These are phyloP conservation scores for Diplosoma virens DNA, from an alignment of 23 tunicate genomes.

Conservation along the genomic window DNA sequence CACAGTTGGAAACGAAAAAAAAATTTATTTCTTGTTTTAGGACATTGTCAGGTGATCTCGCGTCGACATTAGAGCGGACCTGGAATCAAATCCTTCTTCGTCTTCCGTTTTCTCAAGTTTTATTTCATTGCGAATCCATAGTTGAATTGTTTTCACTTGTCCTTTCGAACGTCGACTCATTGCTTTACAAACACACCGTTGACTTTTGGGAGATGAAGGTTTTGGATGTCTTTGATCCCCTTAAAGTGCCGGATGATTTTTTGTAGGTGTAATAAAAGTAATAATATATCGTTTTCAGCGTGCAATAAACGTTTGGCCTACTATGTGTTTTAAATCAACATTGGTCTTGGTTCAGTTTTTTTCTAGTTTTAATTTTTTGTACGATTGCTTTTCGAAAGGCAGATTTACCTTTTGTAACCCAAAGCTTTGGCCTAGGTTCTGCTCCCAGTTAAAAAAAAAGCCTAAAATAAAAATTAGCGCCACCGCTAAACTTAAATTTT, in stretches of 20 bases:
- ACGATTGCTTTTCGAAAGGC: too few species aligned
- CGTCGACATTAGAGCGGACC: background rate
- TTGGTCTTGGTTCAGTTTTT: too few species aligned
- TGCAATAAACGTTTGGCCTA: too few species aligned
- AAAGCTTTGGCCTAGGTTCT: too few species aligned
- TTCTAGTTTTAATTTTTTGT: too few species aligned
- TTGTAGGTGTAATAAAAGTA: background rate
- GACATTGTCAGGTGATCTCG: background rate
- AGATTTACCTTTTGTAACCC: too few species aligned
- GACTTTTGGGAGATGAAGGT: slow-evolving; percentile 36
- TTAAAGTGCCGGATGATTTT: background rate
- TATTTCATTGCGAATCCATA: slow-evolving; percentile 6
- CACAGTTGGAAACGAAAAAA: too few species aligned
- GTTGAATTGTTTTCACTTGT: slow-evolving; percentile 1
- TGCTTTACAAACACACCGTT: slow-evolving; percentile 6
- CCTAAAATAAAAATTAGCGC: too few species aligned
- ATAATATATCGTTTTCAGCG: too few species aligned
- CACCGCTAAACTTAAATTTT: too few species aligned
- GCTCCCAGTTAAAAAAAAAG: too few species aligned
- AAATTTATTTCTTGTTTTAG: background rate
- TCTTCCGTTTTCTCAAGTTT: background rate
- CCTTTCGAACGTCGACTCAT: background rate
- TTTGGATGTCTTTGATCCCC: slow-evolving; percentile 1
- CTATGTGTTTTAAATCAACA: too few species aligned
- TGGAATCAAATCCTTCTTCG: slow-evolving; percentile 24